Percentiles rank a stretch among this genome's conserved stretches.
Evolutionary conservation across 2,797 vertebrate genomes (phyloP).

Genomic region (Lemur catta): DNA sequence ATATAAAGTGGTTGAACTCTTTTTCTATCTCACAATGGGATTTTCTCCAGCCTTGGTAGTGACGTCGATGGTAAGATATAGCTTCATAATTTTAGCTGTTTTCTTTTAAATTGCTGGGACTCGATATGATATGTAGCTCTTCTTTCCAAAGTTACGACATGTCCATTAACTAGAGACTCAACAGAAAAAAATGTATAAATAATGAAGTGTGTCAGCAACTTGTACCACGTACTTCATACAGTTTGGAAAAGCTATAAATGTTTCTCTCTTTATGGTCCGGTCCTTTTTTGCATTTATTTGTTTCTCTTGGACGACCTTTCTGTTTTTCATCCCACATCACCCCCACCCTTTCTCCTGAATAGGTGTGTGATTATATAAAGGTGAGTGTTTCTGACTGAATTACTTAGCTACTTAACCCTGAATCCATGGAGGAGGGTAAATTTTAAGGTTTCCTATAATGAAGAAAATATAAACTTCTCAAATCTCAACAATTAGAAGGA

Average conservation of each 20-base stretch:
- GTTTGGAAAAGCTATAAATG: not conserved
- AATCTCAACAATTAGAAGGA: conserved; percentile 3
- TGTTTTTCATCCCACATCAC: not conserved
- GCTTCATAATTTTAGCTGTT: conserved; percentile 52
- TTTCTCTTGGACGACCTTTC: not conserved
- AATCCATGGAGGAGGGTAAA: not conserved
- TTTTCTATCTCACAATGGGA: conserved; percentile 98
- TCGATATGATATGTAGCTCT: not conserved
- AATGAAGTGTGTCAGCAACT: not conserved
- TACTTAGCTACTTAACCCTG: not conserved
- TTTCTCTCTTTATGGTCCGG: not conserved
- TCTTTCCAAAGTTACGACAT: not conserved
- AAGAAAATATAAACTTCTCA: not conserved
- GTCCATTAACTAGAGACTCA: not conserved
- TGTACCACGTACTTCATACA: not conserved
- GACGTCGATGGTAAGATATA: conserved; percentile 94
- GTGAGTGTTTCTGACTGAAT: not conserved
- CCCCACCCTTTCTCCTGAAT: not conserved
- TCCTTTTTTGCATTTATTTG: not conserved
- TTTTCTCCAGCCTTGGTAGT: conserved; percentile 96
- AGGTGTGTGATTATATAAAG: not conserved
- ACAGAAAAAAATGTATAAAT: not conserved
- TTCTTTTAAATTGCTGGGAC: conserved; percentile 37
- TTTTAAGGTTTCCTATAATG: not conserved
- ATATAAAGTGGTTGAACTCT: conserved; percentile 97